Base-by-base conservation (phyloP, 2,888 invertebrate genomes). In the Lypha dubia region DNA sequence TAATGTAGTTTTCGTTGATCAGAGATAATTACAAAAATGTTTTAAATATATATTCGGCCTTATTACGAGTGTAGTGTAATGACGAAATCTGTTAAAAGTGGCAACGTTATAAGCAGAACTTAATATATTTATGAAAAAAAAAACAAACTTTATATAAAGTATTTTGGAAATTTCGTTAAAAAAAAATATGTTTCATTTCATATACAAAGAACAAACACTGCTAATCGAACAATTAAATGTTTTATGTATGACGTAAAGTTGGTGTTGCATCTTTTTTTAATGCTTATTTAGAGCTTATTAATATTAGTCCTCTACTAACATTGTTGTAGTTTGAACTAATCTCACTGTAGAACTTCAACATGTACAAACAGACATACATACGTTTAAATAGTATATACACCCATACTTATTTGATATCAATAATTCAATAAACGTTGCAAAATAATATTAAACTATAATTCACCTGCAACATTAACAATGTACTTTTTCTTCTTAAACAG, bases 361-460 rank as follows among this genome's bases (percentile, higher is more conserved):
- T 53, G 15, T 24, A 49, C 38, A 46, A 15, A 28, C 1, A 1
- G 22, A 53, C 8, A 11, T 35, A n/a, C 51, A 67, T 28, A 24
- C 9, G 5, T 4, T 5, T 15, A 49, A 15, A 20, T 13, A 5
- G 28, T 8, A 17, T 5, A 22, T n/a, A 67, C 11, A 22, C 5
- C 22, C 24, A 38, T 41, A 51, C 15, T 41, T 22, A 49, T 49
- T 71, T 71, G 75, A 28, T 53, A 71, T 71, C 58, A 79, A 75
- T 79, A 75, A 84, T 84, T 79, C 53, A 84, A 84, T 84, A 71
- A 79, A 60, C 51, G 79, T 60, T 79, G 53, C 20, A 71, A 75
- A 70, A 71, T 75, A 65, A 79, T 75, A 73, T 70, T 51, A 35
- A 70, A 65, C 70, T 75, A 67, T 65, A 75, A 75, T 75, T 79